These are phyloP conservation scores for Pelvicachromis taeniatus DNA, from an alignment of 2,113 vertebrate genomes.

Conservation along the genomic window DNA sequence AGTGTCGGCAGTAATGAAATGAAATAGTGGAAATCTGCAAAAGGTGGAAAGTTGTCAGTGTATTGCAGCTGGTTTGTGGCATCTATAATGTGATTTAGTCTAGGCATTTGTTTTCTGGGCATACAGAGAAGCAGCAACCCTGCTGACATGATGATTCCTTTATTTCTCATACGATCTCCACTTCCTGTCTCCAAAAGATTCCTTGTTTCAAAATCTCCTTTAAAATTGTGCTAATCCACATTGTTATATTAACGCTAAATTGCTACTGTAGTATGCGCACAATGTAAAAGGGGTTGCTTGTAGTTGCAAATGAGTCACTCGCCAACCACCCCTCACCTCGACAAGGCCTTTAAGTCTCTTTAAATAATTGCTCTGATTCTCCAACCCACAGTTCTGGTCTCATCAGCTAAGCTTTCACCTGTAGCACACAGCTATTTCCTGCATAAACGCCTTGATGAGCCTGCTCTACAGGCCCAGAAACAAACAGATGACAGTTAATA, in stretches of 20 bases:
- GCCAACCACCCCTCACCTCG: not conserved
- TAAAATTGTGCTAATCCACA: not conserved
- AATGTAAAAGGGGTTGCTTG: not conserved
- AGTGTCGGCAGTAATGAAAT: not conserved
- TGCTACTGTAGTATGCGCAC: not conserved
- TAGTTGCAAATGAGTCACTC: not conserved
- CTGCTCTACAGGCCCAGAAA: not conserved
- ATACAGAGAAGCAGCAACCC: not conserved
- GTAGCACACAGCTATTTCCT: not conserved
- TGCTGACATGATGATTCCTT: not conserved
- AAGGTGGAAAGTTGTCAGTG: not conserved
- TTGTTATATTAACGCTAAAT: not conserved
- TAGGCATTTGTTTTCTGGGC: not conserved
- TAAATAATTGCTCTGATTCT: constrained; percentile 3
- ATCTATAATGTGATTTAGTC: not conserved
- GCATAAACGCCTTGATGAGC: not conserved
- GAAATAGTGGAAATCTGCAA: not conserved
- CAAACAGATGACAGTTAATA: not conserved
- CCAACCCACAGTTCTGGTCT: not conserved
- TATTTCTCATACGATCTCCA: not conserved
- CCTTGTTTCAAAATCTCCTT: not conserved
- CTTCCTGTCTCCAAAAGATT: not conserved
- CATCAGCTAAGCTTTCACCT: not conserved
- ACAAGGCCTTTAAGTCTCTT: not conserved
- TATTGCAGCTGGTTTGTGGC: not conserved